These are phyloP conservation scores for Calonectris borealis DNA, from an alignment of 2,113 vertebrate genomes.

Conservation along the genomic window DNA sequence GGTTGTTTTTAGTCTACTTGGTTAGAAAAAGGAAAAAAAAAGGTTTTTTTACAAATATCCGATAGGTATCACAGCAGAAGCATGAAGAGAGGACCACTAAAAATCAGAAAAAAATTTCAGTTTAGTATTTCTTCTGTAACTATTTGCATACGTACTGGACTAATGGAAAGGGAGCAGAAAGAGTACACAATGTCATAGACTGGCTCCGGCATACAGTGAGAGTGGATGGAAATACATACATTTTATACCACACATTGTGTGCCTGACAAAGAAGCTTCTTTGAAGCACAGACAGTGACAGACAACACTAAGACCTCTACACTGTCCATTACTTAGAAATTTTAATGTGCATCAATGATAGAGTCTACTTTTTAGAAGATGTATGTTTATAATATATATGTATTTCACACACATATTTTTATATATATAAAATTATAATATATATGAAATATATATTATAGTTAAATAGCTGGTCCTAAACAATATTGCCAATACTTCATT, in stretches of 20 bases:
- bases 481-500: neutral
- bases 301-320: neutral
- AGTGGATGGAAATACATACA: neutral
- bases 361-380: neutral
- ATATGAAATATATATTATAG: neutral
- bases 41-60: neutral
- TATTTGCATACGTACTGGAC: neutral
- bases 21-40: neutral
- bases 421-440: neutral
- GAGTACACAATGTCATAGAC: fast-evolving
- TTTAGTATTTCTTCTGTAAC: neutral
- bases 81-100: neutral
- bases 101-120: neutral
- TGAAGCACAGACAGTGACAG: neutral
- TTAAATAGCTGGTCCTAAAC: neutral
- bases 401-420: neutral
- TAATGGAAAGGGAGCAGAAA: neutral
- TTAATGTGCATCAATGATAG: neutral
- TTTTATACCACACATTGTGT: neutral
- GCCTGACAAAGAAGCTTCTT: neutral
- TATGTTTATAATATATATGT: neutral
- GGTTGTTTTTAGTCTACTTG: neutral
- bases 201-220: neutral
- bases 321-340: neutral
- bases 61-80: neutral